These are phyloP conservation scores for Clarias laeviceps DNA, from an alignment of 2,797 vertebrate genomes.

Conservation along the genomic window DNA sequence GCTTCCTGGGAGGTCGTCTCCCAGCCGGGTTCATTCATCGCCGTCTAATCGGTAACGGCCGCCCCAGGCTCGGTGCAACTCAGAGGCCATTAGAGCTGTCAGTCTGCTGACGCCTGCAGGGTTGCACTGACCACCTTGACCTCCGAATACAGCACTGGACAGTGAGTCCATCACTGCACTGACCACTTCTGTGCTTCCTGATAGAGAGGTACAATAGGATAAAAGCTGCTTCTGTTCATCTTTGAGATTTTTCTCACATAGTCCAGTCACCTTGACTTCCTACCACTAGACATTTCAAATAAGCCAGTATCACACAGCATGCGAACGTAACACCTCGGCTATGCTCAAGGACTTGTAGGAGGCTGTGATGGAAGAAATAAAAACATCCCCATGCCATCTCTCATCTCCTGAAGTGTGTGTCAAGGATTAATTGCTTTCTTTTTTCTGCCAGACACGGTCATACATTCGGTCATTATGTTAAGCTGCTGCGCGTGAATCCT, in stretches of 20 bases:
- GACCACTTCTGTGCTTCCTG: background rate
- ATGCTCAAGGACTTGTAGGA: background rate
- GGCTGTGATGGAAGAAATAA: conserved; percentile 57
- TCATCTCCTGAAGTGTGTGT: conserved; percentile 60
- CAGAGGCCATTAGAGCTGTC: conserved; percentile 26
- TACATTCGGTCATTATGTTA: conserved; percentile 71
- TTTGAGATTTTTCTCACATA: background rate
- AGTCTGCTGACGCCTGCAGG: conserved; percentile 18
- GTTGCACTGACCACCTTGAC: conserved; percentile 8
- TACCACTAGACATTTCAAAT: conserved; percentile 1
- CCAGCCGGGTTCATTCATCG: conserved; percentile 33
- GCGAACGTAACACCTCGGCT: background rate
- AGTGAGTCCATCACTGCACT: background rate
- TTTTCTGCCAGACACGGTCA: conserved; percentile 64
- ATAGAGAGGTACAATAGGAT: background rate
- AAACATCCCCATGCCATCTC: conserved; percentile 51
- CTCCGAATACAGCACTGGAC: conserved; percentile 22
- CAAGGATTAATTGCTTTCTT: conserved; percentile 69
- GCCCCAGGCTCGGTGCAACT: conserved; percentile 11
- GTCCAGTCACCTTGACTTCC: background rate
- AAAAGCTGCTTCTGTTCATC: background rate
- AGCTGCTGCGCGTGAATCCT: conserved; percentile 65
- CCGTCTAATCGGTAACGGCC: conserved; percentile 4
- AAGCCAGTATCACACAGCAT: background rate
- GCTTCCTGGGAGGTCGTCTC: conserved; percentile 37